A percentile compares a stretch with the other conserved stretches of the same genome.
These are phyloP conservation scores for Epizoanthus rinbou DNA, from an alignment of 92 coral and sea anemone species.

Conservation along the genomic window DNA sequence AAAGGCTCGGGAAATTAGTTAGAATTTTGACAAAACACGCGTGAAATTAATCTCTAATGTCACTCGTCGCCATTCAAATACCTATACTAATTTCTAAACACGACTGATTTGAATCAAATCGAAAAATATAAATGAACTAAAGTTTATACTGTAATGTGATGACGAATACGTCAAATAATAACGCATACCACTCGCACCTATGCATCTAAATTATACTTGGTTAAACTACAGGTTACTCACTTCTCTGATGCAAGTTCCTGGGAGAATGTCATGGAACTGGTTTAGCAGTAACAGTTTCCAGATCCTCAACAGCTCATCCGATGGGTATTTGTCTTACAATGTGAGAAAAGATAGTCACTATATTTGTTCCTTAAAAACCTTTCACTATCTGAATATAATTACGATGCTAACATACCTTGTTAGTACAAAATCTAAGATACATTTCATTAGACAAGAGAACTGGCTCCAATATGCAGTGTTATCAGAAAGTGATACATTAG, in stretches of 20 bases:
- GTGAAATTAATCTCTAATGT: too few relatives aligned
- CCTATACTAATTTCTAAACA: too few relatives aligned
- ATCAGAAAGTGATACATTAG: too few relatives aligned
- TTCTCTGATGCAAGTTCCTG: constrained; percentile 93
- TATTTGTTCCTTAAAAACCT: background rate
- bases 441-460: too few relatives aligned
- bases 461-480: too few relatives aligned
- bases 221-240: constrained; percentile 54
- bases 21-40: too few relatives aligned
- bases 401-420: background rate
- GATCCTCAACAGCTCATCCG: constrained; percentile 65
- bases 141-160: background rate
- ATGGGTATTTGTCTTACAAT: constrained; percentile 65
- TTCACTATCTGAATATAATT: background rate
- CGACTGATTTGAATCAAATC: background rate
- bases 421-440: background rate
- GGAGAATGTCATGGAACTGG: constrained; percentile 97
- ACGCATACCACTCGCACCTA: background rate
- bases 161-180: background rate
- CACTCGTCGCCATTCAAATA: too few relatives aligned
- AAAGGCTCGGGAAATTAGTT: too few relatives aligned
- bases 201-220: background rate
- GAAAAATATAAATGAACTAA: background rate
- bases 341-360: background rate
- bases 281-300: constrained; percentile 94